phyloP scores from a whole-genome alignment of 2,797 vertebrate genomes.

The Odontamblyopus rebecca region DNA sequence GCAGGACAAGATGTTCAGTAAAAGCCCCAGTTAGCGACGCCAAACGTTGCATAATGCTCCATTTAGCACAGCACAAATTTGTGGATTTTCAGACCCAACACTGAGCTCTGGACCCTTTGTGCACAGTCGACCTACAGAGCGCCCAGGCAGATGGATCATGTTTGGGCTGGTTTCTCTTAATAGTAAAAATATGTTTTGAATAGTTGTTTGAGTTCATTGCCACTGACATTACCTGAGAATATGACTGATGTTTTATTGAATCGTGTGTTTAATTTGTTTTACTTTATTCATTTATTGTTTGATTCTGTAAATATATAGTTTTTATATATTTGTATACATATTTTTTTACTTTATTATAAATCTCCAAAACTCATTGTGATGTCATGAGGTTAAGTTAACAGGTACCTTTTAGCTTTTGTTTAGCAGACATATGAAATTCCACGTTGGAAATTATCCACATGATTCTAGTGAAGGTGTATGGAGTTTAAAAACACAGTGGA shows the following conservation, averaged over 20 bases:
- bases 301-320: too few relatives aligned
- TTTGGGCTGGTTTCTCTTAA: slow-evolving; percentile 59
- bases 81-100: slow-evolving; percentile 71
- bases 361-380: too few relatives aligned
- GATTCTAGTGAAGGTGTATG: too few relatives aligned
- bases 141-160: slow-evolving; percentile 71
- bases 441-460: too few relatives aligned
- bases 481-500: too few relatives aligned
- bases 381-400: too few relatives aligned
- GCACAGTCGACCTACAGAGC: slow-evolving; percentile 59
- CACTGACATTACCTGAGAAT: slow-evolving; percentile 31
- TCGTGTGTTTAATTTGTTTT: too few relatives aligned
- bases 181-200: slow-evolving; percentile 53
- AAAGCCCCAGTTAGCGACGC: slow-evolving; percentile 65
- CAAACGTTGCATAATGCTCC: slow-evolving; percentile 75
- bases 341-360: too few relatives aligned
- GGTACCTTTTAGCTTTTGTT: too few relatives aligned
- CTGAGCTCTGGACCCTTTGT: slow-evolving; percentile 65
- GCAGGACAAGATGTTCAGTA: slow-evolving; percentile 77
- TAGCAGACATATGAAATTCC: too few relatives aligned
- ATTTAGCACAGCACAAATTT: slow-evolving; percentile 75
- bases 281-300: too few relatives aligned
- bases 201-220: slow-evolving; percentile 35
- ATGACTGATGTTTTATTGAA: background rate
- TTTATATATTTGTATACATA: too few relatives aligned